phyloP scores from a whole-genome alignment of 2,797 vertebrate genomes.

The Artibeus jamaicensis region DNA sequence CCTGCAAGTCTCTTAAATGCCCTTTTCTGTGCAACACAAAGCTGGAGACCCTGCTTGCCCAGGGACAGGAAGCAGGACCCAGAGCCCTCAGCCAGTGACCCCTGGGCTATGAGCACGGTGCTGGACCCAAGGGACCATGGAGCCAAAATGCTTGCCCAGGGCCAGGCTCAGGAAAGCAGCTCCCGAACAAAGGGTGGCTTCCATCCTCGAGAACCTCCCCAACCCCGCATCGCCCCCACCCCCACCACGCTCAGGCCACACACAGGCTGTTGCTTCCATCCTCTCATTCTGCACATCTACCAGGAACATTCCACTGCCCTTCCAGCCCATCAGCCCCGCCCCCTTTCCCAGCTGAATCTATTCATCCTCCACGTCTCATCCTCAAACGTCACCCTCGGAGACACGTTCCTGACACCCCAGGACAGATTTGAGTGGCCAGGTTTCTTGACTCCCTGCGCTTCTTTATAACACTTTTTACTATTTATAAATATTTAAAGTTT shows the following conservation, averaged over 20 bases:
- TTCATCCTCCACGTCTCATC: neutral
- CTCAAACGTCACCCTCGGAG: neutral
- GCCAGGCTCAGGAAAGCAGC: neutral
- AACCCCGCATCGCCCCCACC: neutral
- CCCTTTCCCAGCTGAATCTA: neutral
- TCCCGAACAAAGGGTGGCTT: neutral
- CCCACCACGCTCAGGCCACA: neutral
- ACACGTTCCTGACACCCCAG: neutral
- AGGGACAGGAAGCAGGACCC: neutral
- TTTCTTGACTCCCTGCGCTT: neutral
- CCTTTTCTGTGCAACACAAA: neutral
- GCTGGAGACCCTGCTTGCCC: too few relatives aligned
- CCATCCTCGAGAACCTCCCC: neutral
- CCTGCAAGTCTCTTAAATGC: neutral
- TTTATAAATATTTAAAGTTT: neutral
- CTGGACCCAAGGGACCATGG: fast-evolving
- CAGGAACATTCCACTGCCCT: neutral
- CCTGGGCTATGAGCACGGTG: neutral
- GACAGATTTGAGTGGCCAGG: neutral
- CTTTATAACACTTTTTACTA: neutral
- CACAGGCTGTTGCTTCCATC: neutral
- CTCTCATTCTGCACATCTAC: neutral
- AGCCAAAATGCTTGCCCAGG: neutral
- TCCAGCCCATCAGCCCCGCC: neutral
- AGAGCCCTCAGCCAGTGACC: neutral